Evolutionary conservation across 2,888 invertebrate genomes (phyloP).

Genomic region (Polyommatus icarus): DNA sequence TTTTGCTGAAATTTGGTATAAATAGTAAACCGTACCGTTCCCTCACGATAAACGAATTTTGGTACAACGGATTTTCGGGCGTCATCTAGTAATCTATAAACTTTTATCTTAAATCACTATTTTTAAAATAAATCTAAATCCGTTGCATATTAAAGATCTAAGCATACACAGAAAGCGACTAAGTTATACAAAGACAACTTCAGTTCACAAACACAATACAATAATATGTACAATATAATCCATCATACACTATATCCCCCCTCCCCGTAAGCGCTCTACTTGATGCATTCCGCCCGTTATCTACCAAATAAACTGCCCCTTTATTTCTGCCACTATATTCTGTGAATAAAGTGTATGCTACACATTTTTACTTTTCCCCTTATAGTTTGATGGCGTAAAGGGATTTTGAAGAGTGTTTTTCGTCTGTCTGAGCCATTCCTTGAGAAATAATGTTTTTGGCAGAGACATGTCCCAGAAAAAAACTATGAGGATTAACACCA

Average conservation of each 20-base stretch:
- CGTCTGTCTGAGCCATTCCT: neutral
- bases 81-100: no score
- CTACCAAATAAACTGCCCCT: neutral
- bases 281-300: slow-evolving; percentile 14
- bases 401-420: neutral
- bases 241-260: neutral
- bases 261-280: neutral
- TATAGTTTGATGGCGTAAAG: neutral
- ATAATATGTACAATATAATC: neutral
- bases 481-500: neutral
- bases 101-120: no score
- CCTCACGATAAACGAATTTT: no score
- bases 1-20: no score
- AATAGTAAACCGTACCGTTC: no score
- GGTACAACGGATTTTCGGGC: no score
- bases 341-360: neutral
- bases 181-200: no score
- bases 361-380: neutral
- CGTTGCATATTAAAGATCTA: no score
- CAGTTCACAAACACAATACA: no score
- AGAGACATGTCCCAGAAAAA: neutral
- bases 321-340: slow-evolving; percentile 1
- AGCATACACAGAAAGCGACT: no score
- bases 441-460: neutral
- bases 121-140: no score